Conservation (phyloP, 2,888 invertebrate genomes). For the Mythimna pallens region DNA sequence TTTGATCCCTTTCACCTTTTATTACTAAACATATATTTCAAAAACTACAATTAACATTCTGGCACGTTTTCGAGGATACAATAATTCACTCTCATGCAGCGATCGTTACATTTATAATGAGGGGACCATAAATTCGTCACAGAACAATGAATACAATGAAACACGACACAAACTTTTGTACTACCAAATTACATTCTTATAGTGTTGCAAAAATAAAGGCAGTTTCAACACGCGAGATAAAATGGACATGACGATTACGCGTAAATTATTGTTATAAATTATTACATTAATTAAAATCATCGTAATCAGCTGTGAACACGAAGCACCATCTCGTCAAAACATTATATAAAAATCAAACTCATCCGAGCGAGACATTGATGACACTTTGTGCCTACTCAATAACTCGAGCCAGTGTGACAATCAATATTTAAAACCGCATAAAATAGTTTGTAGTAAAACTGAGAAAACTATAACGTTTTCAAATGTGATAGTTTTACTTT, state of each 20-base stretch:
- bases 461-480: conserved; percentile 81
- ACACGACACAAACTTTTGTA: conserved; percentile 83
- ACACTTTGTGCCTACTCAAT: conserved; percentile 59
- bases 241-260: conserved; percentile 64
- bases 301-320: conserved; percentile 78
- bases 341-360: conserved; percentile 67
- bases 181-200: conserved; percentile 77
- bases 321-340: conserved; percentile 82
- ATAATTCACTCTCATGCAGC: conserved; percentile 74
- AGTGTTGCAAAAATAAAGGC: conserved; percentile 77
- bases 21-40: conserved; percentile 80
- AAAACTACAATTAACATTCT: conserved; percentile 87
- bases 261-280: conserved; percentile 69
- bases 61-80: conserved; percentile 87
- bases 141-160: conserved; percentile 77
- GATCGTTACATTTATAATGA: conserved; percentile 77
- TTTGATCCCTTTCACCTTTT: conserved; percentile 78
- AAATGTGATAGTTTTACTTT: conserved; percentile 66
- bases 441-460: conserved; percentile 64
- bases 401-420: conserved; percentile 49
- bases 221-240: conserved; percentile 70
- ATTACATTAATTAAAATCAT: conserved; percentile 65
- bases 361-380: conserved; percentile 60
- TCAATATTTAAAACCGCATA: conserved; percentile 50
- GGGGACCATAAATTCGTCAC: conserved; percentile 83